Base-by-base conservation (phyloP, 2,888 invertebrate species). In the Conchocele bisecta region DNA sequence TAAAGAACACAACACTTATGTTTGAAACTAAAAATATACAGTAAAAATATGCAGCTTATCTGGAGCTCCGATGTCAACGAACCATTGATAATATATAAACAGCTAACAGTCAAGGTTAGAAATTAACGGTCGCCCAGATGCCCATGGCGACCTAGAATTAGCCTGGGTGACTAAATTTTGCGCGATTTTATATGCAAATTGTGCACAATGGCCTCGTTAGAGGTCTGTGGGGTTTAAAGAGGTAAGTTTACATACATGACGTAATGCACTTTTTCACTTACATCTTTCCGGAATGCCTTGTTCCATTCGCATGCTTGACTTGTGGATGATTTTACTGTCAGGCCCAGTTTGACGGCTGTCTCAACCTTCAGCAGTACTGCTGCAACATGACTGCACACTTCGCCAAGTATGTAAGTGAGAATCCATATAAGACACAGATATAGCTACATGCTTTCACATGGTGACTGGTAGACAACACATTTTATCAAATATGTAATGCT, bases 301-400 rank as follows among this genome's bases (percentile, higher is more conserved):
- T 60, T 58, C 68, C 74, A 74, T 26, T 56, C 39, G 28, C 74
- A 74, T 6, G 57, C 61, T 11, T 53, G 29, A 58, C 73, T 68
- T 13, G 67, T 73, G 33, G 48, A 56, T 4, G 63, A 63, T 24
- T 33, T 20, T 20, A n/a, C 7, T 20, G 37, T 65, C 1, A 69
- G 35, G 2, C 60, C 65, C 26, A 56, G 26, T 4, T 48, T 50
- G 1, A 65, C 60, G n/a, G 46, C 74, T 22, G 39, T 59, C 29
- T 69, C 53, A 2, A 74, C 42, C 26, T 74, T 69, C 29, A 64
- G 61, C 15, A 65, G 39, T 1, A 60, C 37, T 3, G 69, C 74
- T n/a, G 63, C 74, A 9, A 69, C 57, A 64, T 74, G 74, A 22
- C 74, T 69, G 20, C 68, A 68, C 11, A 53, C 73, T 41, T 68